Evolutionary conservation across 2,888 invertebrate genomes (phyloP).

Genomic region (Dyspetes luteomarginatus): DNA sequence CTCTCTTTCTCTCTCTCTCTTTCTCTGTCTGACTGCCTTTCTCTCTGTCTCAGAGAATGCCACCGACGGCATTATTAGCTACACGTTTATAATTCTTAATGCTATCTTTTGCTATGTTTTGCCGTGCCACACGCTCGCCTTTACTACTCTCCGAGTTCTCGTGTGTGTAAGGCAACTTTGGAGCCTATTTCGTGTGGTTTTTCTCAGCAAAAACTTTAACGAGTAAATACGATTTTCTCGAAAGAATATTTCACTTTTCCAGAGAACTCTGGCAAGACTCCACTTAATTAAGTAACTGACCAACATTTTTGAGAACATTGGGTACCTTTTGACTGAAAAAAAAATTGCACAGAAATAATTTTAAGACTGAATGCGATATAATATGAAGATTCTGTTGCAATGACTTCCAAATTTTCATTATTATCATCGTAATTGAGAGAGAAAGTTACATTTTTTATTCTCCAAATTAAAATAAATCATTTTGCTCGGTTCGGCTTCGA

Average conservation of each 20-base stretch:
- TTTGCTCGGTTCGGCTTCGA: not conserved
- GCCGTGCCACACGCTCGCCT: conserved; percentile 13
- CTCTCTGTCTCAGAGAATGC: conserved; percentile 24
- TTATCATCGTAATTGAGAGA: not conserved
- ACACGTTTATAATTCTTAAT: not conserved
- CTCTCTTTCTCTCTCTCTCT: too few relatives aligned
- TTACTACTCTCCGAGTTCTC: not conserved
- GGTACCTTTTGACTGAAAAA: too few relatives aligned
- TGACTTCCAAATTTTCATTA: not conserved
- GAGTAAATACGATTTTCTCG: not conserved
- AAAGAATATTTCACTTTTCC: conserved; percentile 1
- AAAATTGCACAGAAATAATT: not conserved
- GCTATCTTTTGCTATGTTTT: not conserved
- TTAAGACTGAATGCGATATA: not conserved
- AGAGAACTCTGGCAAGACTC: not conserved
- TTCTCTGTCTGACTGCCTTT: too few relatives aligned
- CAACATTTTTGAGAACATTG: too few relatives aligned
- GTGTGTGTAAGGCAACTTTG: not conserved
- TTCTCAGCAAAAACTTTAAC: not conserved
- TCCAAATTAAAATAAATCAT: not conserved
- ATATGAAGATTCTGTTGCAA: not conserved
- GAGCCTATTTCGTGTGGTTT: conserved; percentile 11
- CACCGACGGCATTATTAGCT: not conserved
- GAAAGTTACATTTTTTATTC: not conserved
- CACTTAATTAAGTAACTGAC: not conserved